A percentile compares a stretch with the other conserved stretches of the same genome.
phyloP scores from a whole-genome alignment of 2,113 vertebrate genomes.

The Bothrops jararaca region DNA sequence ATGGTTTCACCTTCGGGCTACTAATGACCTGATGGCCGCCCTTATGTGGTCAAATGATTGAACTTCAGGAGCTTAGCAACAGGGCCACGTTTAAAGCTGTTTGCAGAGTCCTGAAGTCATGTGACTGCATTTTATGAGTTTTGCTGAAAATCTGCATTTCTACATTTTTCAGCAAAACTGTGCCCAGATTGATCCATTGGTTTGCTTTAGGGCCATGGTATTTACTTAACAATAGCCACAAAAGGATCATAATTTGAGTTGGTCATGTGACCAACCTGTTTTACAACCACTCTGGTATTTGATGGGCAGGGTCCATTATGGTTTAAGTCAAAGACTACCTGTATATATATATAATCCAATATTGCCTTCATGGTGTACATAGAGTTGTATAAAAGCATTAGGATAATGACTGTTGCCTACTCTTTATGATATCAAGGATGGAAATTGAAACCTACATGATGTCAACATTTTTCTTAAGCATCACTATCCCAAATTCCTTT shows the following conservation, averaged over 20 bases:
- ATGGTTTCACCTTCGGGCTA: not conserved
- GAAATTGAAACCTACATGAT: not conserved
- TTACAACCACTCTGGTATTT: not conserved
- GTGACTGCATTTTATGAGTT: not conserved
- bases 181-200: not conserved
- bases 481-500: not conserved
- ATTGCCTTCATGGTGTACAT: not conserved
- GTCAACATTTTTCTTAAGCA: not conserved
- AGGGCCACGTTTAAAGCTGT: not conserved
- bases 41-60: not conserved
- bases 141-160: not conserved
- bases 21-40: not conserved
- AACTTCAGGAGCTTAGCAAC: not conserved
- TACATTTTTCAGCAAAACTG: not conserved
- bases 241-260: not conserved
- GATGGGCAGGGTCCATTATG: not conserved
- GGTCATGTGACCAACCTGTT: not conserved
- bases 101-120: not conserved
- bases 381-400: not conserved
- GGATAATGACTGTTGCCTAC: not conserved
- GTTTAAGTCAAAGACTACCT: not conserved
- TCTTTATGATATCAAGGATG: not conserved
- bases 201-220: too few relatives aligned
- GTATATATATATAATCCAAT: not conserved
- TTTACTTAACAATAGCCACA: not conserved